A percentile compares a stretch with the other conserved stretches of the same genome.
Evolutionary conservation across 2,888 invertebrate genomes (phyloP).

Genomic region (Salpingus planirostris): DNA sequence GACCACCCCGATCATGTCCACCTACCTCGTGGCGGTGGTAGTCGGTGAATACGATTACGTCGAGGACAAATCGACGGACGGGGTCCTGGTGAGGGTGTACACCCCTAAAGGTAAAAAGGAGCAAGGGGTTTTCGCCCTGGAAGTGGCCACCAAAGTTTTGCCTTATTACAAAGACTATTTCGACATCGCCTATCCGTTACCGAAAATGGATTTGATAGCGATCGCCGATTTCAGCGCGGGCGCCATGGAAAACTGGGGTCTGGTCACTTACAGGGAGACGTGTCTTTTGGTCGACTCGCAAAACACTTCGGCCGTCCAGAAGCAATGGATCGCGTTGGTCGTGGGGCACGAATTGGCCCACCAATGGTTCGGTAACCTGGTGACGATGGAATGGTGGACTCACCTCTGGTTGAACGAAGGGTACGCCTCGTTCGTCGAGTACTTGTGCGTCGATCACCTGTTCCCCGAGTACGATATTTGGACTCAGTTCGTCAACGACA

Average conservation of each 20-base stretch:
- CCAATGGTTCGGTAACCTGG: slow-evolving; percentile 97
- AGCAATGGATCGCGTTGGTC: slow-evolving; percentile 81
- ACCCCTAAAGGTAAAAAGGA: slow-evolving; percentile 86
- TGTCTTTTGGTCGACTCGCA: slow-evolving; percentile 83
- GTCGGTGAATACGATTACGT: slow-evolving; percentile 94
- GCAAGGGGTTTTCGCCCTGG: slow-evolving; percentile 84
- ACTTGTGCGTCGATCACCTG: slow-evolving; percentile 82
- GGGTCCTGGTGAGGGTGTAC: slow-evolving; percentile 72
- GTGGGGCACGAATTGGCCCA: slow-evolving; percentile 92
- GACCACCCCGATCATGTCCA: slow-evolving; percentile 88
- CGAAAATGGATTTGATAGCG: slow-evolving; percentile 94
- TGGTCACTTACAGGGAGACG: slow-evolving; percentile 71
- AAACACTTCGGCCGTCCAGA: slow-evolving; percentile 76
- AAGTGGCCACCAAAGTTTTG: slow-evolving; percentile 84
- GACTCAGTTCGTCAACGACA: slow-evolving; percentile 91
- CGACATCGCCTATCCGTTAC: slow-evolving; percentile 87
- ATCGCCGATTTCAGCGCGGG: slow-evolving; percentile 92
- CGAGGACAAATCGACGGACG: slow-evolving; percentile 74
- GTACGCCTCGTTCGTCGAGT: slow-evolving; percentile 87
- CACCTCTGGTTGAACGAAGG: slow-evolving; percentile 93
- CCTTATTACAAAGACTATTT: slow-evolving; percentile 95
- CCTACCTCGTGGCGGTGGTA: slow-evolving; percentile 88
- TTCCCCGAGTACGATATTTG: slow-evolving; percentile 96
- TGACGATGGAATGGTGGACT: slow-evolving; percentile 99
- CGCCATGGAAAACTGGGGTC: slow-evolving; percentile 98